A percentile compares a stretch with the other conserved stretches of the same genome.
Evolutionary conservation across 2,888 invertebrate genomes (phyloP).

Genomic region (Artemia sp.): DNA sequence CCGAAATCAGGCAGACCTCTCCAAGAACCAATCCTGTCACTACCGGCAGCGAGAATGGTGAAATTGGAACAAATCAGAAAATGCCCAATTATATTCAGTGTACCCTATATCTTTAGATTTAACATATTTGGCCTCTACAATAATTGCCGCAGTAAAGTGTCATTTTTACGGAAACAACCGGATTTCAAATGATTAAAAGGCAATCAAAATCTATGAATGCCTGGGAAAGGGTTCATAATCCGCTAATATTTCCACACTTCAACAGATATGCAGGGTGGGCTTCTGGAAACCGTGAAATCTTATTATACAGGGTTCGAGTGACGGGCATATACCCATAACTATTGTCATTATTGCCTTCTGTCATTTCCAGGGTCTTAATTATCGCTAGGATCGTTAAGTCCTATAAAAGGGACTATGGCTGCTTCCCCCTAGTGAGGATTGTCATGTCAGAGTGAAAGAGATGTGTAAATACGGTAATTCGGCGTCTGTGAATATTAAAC

Average conservation of each 20-base stretch:
- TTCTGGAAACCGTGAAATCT: background rate
- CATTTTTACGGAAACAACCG: too few relatives aligned
- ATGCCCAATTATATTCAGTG: too few relatives aligned
- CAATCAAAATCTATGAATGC: background rate
- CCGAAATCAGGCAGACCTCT: too few relatives aligned
- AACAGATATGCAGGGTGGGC: constrained; percentile 2
- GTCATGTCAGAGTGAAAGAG: constrained; percentile 11
- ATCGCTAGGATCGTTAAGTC: constrained; percentile 9
- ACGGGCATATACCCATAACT: constrained; percentile 7
- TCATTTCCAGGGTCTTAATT: constrained; percentile 13
- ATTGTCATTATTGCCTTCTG: constrained; percentile 13
- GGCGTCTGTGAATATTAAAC: constrained; percentile 10
- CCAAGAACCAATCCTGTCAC: too few relatives aligned
- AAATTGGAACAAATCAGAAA: too few relatives aligned
- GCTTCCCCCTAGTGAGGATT: constrained; percentile 6
- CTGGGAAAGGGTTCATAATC: constrained; percentile 1
- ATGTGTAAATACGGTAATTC: constrained; percentile 6
- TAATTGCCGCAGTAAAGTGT: too few relatives aligned
- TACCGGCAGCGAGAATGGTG: too few relatives aligned
- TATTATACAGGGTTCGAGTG: constrained; percentile 6
- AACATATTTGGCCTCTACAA: too few relatives aligned
- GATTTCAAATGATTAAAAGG: too few relatives aligned
- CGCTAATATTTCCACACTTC: background rate
- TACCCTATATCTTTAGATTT: too few relatives aligned
- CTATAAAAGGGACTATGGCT: constrained; percentile 12